Percentiles rank a stretch among this genome's conserved stretches.
phyloP scores from a whole-genome alignment of 2,797 vertebrate species.

The Catostomus latipinnis region DNA sequence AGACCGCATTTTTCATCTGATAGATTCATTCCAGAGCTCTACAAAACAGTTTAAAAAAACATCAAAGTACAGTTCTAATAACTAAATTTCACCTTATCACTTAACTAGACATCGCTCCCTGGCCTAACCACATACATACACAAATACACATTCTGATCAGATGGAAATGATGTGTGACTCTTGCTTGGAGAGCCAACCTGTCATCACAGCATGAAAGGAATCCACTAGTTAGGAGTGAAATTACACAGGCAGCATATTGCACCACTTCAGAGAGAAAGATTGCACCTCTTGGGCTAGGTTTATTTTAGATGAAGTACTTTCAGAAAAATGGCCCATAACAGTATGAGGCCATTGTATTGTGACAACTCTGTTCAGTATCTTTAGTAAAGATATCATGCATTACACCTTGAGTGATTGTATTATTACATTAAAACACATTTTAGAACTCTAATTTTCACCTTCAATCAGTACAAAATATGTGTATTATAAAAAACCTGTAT shows the following conservation, averaged over 20 bases:
- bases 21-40: background rate
- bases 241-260: conserved; percentile 51
- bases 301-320: conserved; percentile 56
- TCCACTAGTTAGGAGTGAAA: conserved; percentile 40
- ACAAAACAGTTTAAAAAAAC: background rate
- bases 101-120: background rate
- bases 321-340: conserved; percentile 40
- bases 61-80: background rate
- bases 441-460: background rate
- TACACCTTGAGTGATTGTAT: background rate
- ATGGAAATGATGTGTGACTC: conserved; percentile 56
- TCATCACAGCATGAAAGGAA: conserved; percentile 37
- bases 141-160: conserved; percentile 50
- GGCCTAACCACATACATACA: background rate
- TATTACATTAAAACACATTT: conserved; percentile 1
- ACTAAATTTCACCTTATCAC: background rate
- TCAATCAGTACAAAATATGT: background rate
- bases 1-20: no score
- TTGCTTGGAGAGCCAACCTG: conserved; percentile 46
- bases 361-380: conserved; percentile 42
- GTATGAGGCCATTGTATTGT: conserved; percentile 41
- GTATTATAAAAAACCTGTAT: background rate
- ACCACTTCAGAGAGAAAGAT: conserved; percentile 57
- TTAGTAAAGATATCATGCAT: background rate
- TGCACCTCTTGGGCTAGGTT: conserved; percentile 47